Conservation (phyloP, 2,888 invertebrate genomes). For the Microctonus aethiopoides region DNA sequence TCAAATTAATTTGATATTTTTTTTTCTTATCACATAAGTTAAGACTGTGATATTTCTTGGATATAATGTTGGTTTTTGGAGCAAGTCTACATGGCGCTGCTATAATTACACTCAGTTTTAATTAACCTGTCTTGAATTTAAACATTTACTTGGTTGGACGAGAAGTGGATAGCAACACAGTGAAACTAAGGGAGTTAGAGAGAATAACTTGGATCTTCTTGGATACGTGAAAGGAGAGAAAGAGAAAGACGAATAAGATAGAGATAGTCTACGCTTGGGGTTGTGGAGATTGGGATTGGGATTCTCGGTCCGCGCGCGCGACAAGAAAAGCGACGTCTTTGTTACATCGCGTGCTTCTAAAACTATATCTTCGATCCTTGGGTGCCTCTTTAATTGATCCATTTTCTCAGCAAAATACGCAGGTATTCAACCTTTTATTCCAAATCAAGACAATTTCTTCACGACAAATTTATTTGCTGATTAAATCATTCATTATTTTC, state of each 20-base stretch:
- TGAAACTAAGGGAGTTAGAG: conserved; percentile 1
- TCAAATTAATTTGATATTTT: too few relatives aligned
- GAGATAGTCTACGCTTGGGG: neutral
- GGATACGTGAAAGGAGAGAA: neutral
- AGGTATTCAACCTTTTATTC: neutral
- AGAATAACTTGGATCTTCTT: conserved; percentile 22
- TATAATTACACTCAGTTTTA: conserved; percentile 59
- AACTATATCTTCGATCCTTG: conserved; percentile 20
- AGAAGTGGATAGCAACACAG: conserved; percentile 30
- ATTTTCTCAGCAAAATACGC: conserved; percentile 15
- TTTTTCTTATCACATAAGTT: too few relatives aligned
- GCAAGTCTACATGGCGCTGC: conserved; percentile 40
- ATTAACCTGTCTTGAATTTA: conserved; percentile 59
- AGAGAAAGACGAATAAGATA: neutral
- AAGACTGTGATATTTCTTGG: conserved; percentile 13
- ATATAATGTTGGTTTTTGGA: conserved; percentile 49
- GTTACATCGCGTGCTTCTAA: conserved; percentile 26
- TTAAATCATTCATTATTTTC: conserved; percentile 6
- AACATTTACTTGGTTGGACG: conserved; percentile 53
- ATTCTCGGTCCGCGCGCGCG: conserved; percentile 36
- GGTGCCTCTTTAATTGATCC: conserved; percentile 16
- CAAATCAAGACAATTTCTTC: neutral
- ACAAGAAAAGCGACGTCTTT: conserved; percentile 39
- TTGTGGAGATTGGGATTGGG: conserved; percentile 33
- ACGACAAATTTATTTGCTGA: conserved; percentile 21